Evolutionary conservation across 2,888 invertebrate species (phyloP).

Genomic region (Tetramorium bicarinatum): DNA sequence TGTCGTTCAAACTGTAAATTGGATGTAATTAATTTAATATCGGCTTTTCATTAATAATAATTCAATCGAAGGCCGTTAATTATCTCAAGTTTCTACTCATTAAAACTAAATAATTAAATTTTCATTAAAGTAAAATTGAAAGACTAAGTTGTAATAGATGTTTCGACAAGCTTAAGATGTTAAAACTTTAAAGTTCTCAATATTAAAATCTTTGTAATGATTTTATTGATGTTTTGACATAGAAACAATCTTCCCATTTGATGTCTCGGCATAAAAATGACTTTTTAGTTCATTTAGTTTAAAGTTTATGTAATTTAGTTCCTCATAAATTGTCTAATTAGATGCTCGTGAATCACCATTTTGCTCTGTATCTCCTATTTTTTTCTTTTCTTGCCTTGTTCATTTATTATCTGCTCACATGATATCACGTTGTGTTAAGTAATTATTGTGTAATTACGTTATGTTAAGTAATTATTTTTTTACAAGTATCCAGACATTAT

Average conservation of each 20-base stretch:
- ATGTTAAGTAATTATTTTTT: not conserved
- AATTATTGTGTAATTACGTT: not conserved
- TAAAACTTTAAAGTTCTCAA: constrained; percentile 16
- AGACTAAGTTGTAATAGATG: not conserved
- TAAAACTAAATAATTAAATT: constrained; percentile 20
- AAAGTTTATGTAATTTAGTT: not conserved
- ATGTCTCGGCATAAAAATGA: not conserved
- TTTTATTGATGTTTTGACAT: not conserved
- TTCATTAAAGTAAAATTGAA: constrained; percentile 5
- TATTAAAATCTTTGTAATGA: not conserved
- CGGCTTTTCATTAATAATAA: not conserved
- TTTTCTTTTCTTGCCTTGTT: not conserved
- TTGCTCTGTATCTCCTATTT: not conserved
- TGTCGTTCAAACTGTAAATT: constrained; percentile 3
- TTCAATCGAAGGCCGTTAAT: not conserved
- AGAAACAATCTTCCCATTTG: not conserved
- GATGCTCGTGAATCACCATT: not conserved
- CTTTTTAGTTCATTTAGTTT: not conserved
- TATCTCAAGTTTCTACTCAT: not conserved
- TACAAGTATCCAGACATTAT: not conserved
- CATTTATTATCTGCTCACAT: not conserved
- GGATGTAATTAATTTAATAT: constrained; percentile 20
- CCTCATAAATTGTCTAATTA: not conserved
- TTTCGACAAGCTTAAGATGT: not conserved
- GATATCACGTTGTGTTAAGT: not conserved